Conservation (phyloP, 2,888 invertebrate species). For the Selenia dentaria region DNA sequence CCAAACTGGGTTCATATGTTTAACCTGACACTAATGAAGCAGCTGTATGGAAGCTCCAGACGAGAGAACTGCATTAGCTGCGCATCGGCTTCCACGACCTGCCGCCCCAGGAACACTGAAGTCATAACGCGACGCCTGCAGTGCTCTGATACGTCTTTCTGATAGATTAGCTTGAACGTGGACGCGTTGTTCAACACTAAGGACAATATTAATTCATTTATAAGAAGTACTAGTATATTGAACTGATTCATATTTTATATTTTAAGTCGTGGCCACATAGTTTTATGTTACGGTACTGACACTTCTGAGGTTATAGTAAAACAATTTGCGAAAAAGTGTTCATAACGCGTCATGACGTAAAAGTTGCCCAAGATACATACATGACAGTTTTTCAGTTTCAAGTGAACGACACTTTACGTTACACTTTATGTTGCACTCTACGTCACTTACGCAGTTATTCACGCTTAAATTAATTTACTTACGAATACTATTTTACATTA, state of each 20-base stretch:
- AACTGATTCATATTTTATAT: conserved; percentile 4
- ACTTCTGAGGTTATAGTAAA: background rate
- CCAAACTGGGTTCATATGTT: too few species aligned
- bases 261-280: conserved; percentile 9
- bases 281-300: background rate
- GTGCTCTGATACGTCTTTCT: conserved; percentile 68
- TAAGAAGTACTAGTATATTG: background rate
- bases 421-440: too few species aligned
- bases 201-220: background rate
- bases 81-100: conserved; percentile 60
- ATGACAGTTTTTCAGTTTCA: too few species aligned
- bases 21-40: conserved; percentile 67
- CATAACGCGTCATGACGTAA: too few species aligned
- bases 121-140: conserved; percentile 66
- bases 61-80: conserved; percentile 64
- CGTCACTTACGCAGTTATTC: too few species aligned
- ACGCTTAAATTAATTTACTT: too few species aligned
- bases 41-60: conserved; percentile 66
- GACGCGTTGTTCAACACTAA: conserved; percentile 1
- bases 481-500: too few species aligned
- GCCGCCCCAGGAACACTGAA: conserved; percentile 66
- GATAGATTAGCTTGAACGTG: conserved; percentile 48
- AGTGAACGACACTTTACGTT: too few species aligned
- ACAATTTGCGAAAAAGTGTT: too few species aligned
- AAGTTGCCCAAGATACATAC: too few species aligned